Evolutionary conservation across 2,888 invertebrate species (phyloP), one percentile per base, ranked within the genome.

Genomic region (Cynaeus angustus): DNA sequence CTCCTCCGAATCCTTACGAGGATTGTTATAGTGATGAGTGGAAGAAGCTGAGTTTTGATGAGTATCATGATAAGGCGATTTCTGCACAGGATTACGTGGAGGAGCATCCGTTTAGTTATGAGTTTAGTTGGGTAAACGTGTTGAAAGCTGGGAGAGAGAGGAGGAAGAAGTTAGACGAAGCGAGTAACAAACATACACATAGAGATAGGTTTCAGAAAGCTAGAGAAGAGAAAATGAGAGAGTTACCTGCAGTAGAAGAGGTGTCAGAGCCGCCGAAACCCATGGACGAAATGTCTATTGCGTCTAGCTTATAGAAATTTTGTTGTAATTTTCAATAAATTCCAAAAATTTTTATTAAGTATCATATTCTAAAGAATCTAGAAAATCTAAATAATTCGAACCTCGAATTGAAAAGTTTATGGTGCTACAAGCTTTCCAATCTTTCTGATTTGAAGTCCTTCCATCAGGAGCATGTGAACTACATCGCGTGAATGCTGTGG

Each of bases 401-500:
- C n/a, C n/a, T n/a, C n/a, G n/a, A n/a, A n/a, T n/a, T n/a, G n/a
- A n/a, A n/a, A n/a, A n/a, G n/a, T n/a, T n/a, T n/a, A n/a, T n/a
- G n/a, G n/a, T n/a, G n/a, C n/a, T n/a, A n/a, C n/a, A n/a, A n/a
- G n/a, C n/a, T n/a, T n/a, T n/a, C n/a, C n/a, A n/a, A n/a, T n/a
- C n/a, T 90, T 55, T 92, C 92, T 4, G 87, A 89, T 70, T 80
- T 91, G 53, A 58, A 67, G 16, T 86, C 86, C 48, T 90, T 92
- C 46, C 94, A 92, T 75, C 88, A 86, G 66, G 88, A 86, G 1
- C 83, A 89, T n/a, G 89, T 94, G 90, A 89, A 0, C n/a, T 72
- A 73, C 26, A 91, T 94, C 52, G 86, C 87, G 53, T 94, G 94
- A 94, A 77, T 93, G n/a, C 88, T 91, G 5, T 88, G 89, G 0